Percentiles rank a stretch among this genome's conserved stretches.
These are phyloP conservation scores for Procavia capensis DNA, from an alignment of 2,113 vertebrate species.

Conservation along the genomic window DNA sequence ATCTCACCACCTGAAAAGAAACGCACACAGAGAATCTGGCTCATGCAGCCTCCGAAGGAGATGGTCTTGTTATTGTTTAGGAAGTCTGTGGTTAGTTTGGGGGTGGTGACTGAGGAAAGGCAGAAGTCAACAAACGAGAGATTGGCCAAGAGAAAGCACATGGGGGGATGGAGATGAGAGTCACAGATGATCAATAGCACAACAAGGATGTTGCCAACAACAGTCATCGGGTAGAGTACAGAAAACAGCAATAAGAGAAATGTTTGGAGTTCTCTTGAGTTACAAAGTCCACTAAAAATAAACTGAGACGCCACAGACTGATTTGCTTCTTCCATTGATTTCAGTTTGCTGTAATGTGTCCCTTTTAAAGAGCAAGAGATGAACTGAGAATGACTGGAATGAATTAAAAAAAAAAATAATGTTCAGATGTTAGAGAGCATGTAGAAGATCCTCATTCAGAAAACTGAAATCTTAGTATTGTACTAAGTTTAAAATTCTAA, in stretches of 20 bases:
- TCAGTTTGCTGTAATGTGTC: background rate
- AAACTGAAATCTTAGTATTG: background rate
- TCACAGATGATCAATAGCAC: slow-evolving; percentile 49
- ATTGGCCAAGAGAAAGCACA: too few species aligned
- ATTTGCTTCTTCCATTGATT: slow-evolving; percentile 8
- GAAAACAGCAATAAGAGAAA: slow-evolving; percentile 48
- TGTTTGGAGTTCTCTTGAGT: slow-evolving; percentile 8
- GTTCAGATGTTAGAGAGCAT: background rate
- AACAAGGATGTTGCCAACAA: slow-evolving; percentile 59
- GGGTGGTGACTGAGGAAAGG: too few species aligned
- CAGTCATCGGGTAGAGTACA: slow-evolving; percentile 9
- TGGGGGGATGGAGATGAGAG: slow-evolving; percentile 47
- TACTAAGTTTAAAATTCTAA: background rate
- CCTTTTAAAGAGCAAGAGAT: background rate
- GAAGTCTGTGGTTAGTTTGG: background rate
- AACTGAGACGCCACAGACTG: slow-evolving; percentile 54
- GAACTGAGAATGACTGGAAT: background rate
- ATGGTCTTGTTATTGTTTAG: slow-evolving; percentile 58
- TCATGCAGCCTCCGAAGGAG: slow-evolving; percentile 68
- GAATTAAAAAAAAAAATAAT: background rate
- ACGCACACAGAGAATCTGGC: slow-evolving; percentile 74
- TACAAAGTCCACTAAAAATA: slow-evolving; percentile 61
- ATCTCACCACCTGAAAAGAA: too few species aligned
- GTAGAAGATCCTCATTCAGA: background rate
- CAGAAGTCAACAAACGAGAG: too few species aligned